Conservation (phyloP, 2,797 vertebrate species). For the Semaprochilodus insignis region DNA sequence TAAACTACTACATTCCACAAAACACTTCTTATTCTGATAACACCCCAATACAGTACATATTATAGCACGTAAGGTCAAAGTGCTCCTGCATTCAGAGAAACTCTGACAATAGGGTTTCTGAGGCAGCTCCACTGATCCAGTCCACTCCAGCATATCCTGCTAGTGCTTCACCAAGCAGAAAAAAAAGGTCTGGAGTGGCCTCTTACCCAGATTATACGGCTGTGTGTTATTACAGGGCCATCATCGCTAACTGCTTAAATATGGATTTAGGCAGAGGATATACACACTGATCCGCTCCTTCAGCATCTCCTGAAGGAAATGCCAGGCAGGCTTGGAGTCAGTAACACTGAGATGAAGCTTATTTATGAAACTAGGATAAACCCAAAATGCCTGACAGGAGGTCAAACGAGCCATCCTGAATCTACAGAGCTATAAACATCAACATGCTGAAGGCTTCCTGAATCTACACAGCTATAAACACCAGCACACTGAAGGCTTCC, state of each 20-base stretch:
- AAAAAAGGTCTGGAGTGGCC: conserved; percentile 31
- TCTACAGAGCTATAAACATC: neutral
- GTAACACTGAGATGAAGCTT: conserved; percentile 21
- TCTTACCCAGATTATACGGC: conserved; percentile 47
- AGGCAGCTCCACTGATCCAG: conserved; percentile 30
- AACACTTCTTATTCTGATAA: too few relatives aligned
- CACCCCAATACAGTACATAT: too few relatives aligned
- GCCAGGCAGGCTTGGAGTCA: conserved; percentile 27
- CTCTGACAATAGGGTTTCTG: conserved; percentile 8
- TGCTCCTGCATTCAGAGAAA: neutral
- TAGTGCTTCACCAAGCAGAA: conserved; percentile 68
- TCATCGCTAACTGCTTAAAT: conserved; percentile 52
- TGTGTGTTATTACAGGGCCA: conserved; percentile 21
- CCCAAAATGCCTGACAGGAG: neutral
- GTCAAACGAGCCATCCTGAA: neutral
- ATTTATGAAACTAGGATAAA: neutral
- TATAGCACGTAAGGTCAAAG: neutral
- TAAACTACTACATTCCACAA: too few relatives aligned
- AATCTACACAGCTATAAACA: neutral
- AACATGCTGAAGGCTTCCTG: neutral
- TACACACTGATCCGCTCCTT: conserved; percentile 27
- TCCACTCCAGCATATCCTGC: conserved; percentile 47
- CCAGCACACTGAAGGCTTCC: neutral
- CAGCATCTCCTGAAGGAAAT: conserved; percentile 37
- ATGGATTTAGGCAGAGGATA: conserved; percentile 40